Evolutionary conservation across 2,888 invertebrate species (phyloP).

Genomic region (Synanthedon andrenaeformis): DNA sequence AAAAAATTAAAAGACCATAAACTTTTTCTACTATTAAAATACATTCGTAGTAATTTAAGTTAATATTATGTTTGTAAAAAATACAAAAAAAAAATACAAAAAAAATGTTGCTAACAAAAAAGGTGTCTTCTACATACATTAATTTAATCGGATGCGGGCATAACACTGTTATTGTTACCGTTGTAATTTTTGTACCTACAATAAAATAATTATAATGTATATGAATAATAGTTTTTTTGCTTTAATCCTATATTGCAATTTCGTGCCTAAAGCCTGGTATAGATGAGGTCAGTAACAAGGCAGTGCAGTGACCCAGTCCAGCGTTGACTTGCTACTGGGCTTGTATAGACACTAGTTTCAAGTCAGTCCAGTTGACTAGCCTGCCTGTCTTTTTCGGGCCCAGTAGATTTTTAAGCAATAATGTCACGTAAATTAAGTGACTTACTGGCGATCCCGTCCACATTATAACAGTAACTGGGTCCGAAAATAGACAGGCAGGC

Average conservation of each 20-base stretch:
- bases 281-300: no score
- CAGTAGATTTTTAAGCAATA: no score
- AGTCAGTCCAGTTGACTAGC: no score
- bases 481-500: no score
- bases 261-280: neutral
- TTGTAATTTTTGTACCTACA: constrained; percentile 57
- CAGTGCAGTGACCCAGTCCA: no score
- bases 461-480: no score
- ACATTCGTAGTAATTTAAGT: constrained; percentile 57
- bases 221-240: constrained; percentile 12
- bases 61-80: constrained; percentile 59
- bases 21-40: constrained; percentile 40
- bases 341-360: no score
- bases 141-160: constrained; percentile 47
- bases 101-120: constrained; percentile 68
- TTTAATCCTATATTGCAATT: constrained; percentile 1
- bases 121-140: constrained; percentile 57
- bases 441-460: no score
- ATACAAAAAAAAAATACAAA: constrained; percentile 36
- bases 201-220: constrained; percentile 50
- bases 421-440: no score
- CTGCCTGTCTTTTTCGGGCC: no score
- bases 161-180: constrained; percentile 49
- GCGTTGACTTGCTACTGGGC: no score
- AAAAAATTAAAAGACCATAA: constrained; percentile 42